Conservation (phyloP, 2,797 vertebrate species). For the Rallus crepitans region DNA sequence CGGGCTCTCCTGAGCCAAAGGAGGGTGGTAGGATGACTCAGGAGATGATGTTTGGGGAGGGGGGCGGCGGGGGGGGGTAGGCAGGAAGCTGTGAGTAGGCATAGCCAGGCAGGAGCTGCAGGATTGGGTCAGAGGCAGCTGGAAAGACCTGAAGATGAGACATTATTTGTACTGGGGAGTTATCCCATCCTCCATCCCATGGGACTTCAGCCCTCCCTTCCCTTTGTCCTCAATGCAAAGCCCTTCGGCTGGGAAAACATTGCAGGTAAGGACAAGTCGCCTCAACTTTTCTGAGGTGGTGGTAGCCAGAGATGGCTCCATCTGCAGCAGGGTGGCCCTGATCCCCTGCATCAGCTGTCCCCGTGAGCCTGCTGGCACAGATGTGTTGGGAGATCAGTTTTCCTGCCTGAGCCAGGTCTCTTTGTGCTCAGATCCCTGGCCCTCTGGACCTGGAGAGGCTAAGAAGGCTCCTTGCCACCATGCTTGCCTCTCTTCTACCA, state of each 20-base stretch:
- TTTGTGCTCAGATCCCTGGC: background rate
- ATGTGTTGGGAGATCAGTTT: fast-evolving
- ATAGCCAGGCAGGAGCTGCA: background rate
- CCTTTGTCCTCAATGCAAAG: background rate
- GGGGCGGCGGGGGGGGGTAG: background rate
- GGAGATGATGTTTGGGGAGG: background rate
- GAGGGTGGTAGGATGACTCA: conserved; percentile 46
- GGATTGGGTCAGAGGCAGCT: background rate
- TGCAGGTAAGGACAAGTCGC: background rate
- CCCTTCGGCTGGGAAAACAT: fast-evolving
- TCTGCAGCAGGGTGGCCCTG: fast-evolving
- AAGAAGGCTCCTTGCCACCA: background rate
- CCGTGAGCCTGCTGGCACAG: fast-evolving
- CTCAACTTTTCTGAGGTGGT: background rate
- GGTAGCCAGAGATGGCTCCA: background rate
- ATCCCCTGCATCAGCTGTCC: background rate
- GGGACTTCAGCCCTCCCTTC: background rate
- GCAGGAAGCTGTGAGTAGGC: conserved; percentile 31
- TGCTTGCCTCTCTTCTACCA: background rate
- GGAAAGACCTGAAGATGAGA: conserved; percentile 19
- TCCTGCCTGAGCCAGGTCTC: background rate
- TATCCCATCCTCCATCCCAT: background rate
- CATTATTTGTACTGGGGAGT: background rate
- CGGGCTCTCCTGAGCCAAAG: background rate
- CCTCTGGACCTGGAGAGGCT: background rate